Evolutionary conservation across 2,797 vertebrate species (phyloP).

Genomic region (Sternotherus odoratus): DNA sequence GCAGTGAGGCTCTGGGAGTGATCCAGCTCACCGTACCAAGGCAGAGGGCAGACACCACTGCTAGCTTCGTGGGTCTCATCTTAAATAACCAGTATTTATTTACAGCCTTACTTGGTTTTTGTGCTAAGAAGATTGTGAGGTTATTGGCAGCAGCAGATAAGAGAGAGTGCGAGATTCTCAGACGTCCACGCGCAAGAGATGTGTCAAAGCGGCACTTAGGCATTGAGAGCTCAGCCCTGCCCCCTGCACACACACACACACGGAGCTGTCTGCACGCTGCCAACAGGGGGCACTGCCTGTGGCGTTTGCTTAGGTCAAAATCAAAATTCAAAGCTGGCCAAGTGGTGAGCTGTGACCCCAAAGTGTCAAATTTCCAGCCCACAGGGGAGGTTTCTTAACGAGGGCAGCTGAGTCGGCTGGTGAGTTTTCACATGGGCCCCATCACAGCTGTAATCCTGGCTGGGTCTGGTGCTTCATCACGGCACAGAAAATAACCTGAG

Average conservation of each 20-base stretch:
- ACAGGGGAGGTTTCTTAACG: no score
- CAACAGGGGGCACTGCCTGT: background rate
- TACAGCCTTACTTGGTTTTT: background rate
- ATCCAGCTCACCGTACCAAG: background rate
- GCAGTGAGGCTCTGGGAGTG: background rate
- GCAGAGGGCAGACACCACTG: background rate
- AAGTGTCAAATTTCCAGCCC: background rate
- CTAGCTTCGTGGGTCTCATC: fast-evolving
- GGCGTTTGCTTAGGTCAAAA: background rate
- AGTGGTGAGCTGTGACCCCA: background rate
- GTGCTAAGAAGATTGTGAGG: background rate
- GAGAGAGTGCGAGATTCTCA: fast-evolving
- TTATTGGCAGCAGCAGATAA: background rate
- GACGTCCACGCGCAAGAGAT: fast-evolving
- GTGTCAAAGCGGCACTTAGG: fast-evolving
- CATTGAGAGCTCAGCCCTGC: fast-evolving
- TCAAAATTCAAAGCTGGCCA: background rate
- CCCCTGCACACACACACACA: background rate
- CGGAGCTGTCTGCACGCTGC: fast-evolving
- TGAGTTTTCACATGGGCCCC: fast-evolving
- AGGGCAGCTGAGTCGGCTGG: no score
- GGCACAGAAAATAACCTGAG: background rate
- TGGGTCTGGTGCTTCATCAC: fast-evolving
- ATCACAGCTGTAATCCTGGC: fast-evolving
- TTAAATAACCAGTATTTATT: background rate